Evolutionary conservation across 2,797 vertebrate genomes (phyloP), one percentile per base, ranked within the genome.

Genomic region (Micropoecilia bifurca): DNA sequence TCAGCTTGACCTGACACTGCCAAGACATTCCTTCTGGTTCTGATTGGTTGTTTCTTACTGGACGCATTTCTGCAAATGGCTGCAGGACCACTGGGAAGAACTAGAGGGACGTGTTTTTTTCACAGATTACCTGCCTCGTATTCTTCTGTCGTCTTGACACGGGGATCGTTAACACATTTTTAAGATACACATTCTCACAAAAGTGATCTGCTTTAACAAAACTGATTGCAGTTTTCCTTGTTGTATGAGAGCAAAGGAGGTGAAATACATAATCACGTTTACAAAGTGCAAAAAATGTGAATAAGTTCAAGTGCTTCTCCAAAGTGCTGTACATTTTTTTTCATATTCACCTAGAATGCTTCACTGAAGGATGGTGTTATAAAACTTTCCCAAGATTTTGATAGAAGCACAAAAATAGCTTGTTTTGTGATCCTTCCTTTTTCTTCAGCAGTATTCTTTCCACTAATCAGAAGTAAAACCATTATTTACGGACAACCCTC

Each of bases 401-500:
- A 25, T 22, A 76, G 69, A 81, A 73, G 76, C 1, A 7, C 61
- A 77, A 83, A 86, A 83, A 85, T 43, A 81, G 83, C 85, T 84
- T 55, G 75, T 82, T 76, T 74, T 78, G 73, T 80, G 80, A 81
- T 86, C 50, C 9, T 20, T 79, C 76, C 45, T 79, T 69, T 4
- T 13, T 12, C 22, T 14, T 25, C 66, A 80, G 41, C 22, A 66
- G 80, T 53, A 41, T 77, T 85, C 30, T 71, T 69, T 83, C 78
- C 28, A 25, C 5, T 66, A n/a, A 14, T 79, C 74, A 66, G 14
- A 9, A 83, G 75, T 72, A 80, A 61, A 39, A 82, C 80, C 47
- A 71, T 90, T 77, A 85, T 73, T 83, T 79, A 53, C 76, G 20
- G 47, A 59, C 45, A 85, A 83, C 88, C 81, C 16, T 61, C 73